phyloP scores from a whole-genome alignment of 2,113 vertebrate genomes.

The Ancistrus triradiatus region DNA sequence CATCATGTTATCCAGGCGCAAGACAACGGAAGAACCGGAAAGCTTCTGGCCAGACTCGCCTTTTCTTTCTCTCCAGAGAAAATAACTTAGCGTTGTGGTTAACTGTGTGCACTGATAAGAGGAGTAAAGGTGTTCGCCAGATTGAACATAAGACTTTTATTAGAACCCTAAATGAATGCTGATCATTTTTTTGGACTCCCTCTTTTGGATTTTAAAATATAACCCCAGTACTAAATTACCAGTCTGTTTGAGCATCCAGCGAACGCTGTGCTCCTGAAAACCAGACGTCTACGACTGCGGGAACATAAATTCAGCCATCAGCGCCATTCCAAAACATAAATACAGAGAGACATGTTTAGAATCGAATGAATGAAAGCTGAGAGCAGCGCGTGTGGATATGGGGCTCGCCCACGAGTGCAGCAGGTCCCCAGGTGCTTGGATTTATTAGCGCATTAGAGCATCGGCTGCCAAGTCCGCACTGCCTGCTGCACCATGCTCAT shows the following conservation, averaged over 20 bases:
- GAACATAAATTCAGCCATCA: constrained; percentile 53
- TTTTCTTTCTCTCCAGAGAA: neutral
- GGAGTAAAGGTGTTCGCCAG: constrained; percentile 9
- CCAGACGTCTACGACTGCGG: constrained; percentile 41
- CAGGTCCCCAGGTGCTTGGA: constrained; percentile 54
- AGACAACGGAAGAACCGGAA: too few relatives aligned
- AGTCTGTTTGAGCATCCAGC: constrained; percentile 15
- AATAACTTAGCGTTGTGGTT: constrained; percentile 17
- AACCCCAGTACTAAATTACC: constrained; percentile 39
- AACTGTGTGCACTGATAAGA: neutral
- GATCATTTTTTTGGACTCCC: constrained; percentile 24
- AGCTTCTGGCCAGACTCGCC: neutral
- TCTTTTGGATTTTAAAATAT: constrained; percentile 20
- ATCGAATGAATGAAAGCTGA: constrained; percentile 46
- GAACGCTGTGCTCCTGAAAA: constrained; percentile 42
- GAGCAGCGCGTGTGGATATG: constrained; percentile 6
- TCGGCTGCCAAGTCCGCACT: constrained; percentile 52
- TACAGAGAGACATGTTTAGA: constrained; percentile 39
- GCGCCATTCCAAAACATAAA: constrained; percentile 56
- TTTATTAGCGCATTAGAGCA: constrained; percentile 62
- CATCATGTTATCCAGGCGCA: too few relatives aligned
- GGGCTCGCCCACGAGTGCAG: constrained; percentile 25
- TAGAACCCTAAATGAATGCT: constrained; percentile 5
- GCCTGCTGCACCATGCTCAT: constrained; percentile 3
- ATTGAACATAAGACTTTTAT: constrained; percentile 22